These are phyloP conservation scores for Nesoenas mayeri DNA, from an alignment of 2,113 vertebrate species.

Conservation along the genomic window DNA sequence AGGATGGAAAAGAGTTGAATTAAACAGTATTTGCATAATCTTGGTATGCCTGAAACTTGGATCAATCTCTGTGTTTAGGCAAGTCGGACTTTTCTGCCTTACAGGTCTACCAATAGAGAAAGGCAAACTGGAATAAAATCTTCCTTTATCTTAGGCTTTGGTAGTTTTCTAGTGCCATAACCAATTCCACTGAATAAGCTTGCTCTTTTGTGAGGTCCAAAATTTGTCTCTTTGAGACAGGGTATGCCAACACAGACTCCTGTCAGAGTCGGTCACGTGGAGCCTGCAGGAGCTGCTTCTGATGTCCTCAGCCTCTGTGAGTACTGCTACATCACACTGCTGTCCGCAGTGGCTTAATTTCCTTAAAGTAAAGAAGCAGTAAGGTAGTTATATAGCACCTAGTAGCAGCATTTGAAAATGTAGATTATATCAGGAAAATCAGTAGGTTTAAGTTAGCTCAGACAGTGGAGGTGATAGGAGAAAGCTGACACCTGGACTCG, in stretches of 20 bases:
- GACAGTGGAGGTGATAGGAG: neutral
- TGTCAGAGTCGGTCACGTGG: neutral
- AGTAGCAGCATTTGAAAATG: neutral
- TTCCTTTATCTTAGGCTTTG: neutral
- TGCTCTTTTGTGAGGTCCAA: neutral
- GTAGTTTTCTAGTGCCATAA: neutral
- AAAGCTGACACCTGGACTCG: neutral
- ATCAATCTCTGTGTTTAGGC: neutral
- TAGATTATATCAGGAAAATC: neutral
- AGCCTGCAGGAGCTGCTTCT: neutral
- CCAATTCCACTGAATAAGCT: neutral
- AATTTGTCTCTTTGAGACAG: neutral
- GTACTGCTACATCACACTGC: neutral
- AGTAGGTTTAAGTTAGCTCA: neutral
- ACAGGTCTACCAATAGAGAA: neutral
- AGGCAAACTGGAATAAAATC: neutral
- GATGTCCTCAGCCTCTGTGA: neutral
- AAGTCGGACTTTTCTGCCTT: neutral
- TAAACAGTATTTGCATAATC: neutral
- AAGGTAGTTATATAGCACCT: neutral
- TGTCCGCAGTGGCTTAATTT: neutral
- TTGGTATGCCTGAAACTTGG: neutral
- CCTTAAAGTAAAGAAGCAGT: neutral
- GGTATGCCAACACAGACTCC: neutral
- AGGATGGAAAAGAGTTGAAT: neutral